Evolutionary conservation across 2,797 vertebrate genomes (phyloP), one percentile per base, ranked within the genome.

Genomic region (Alauda arvensis): DNA sequence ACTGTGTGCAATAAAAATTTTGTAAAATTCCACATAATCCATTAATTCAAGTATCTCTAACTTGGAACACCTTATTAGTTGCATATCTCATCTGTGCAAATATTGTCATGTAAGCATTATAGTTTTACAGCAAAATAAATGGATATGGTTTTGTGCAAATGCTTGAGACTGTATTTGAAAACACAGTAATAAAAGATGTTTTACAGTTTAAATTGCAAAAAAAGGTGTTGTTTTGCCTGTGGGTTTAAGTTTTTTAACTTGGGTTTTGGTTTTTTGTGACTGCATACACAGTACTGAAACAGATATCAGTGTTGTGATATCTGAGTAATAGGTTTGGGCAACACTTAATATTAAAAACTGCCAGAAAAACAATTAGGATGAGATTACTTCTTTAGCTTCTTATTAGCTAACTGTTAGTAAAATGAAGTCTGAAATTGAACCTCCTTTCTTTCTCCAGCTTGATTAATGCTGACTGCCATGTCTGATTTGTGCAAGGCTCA

Each of bases 161-260:
- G 8, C 4, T 55, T 40, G 37, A 82, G 8, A 65, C 2, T 26
- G 2, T 55, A 29, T 37, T 74, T 51, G 37, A 83, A 66, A 87
- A 49, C 43, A 61, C 2, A 43, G 15, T 40, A 37, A 46, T 52
- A 43, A 69, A 86, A 84, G 3, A n/a, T 3, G 3, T 15, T n/a
- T 20, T 46, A 24, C 18, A n/a, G 14, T 55, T 71, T 28, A 82
- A 88, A 62, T 20, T 51, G 5, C 3, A 57, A 63, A 66, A 71
- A 63, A 13, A 5, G 1, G 2, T 4, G 2, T 0, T 25, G 18
- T 14, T 76, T 61, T 52, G 6, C 14, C 52, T 19, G 23, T 33
- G 24, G 11, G 7, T 33, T 52, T 17, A 26, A 3, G 3, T 33
- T 31, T 21, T 51, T 52, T 12, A 5, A 6, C 31, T 52, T 43